Conservation (phyloP, 2,888 invertebrate species). For the Lithophane semibrunnea region DNA sequence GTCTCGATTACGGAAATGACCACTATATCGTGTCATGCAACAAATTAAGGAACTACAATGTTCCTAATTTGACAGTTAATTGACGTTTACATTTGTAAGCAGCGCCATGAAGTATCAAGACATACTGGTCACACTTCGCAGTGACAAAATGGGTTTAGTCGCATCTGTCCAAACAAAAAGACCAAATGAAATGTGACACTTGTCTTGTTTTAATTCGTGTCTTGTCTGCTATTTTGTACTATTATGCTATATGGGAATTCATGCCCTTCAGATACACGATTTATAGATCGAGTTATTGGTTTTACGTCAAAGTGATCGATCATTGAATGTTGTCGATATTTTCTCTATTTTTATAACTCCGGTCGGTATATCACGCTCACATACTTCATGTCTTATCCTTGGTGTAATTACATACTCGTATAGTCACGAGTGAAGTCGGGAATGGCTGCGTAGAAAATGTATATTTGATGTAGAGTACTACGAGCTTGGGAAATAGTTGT, state of each 20-base stretch:
- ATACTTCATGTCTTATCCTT: slow-evolving; percentile 30
- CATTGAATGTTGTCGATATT: slow-evolving; percentile 80
- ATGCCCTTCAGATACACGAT: slow-evolving; percentile 79
- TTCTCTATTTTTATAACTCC: slow-evolving; percentile 76
- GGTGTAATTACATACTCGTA: slow-evolving; percentile 27
- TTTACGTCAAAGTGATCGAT: slow-evolving; percentile 89
- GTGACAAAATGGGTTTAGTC: slow-evolving; percentile 35
- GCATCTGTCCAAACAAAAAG: slow-evolving; percentile 17
- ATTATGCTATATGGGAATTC: slow-evolving; percentile 48
- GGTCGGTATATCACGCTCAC: slow-evolving; percentile 67
- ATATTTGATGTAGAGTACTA: slow-evolving; percentile 24
- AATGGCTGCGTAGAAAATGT: slow-evolving; percentile 25
- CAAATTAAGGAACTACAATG: slow-evolving; percentile 20
- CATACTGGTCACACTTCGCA: slow-evolving; percentile 15
- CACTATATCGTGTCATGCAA: not conserved
- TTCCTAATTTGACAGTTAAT: slow-evolving; percentile 44
- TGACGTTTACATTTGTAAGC: slow-evolving; percentile 46
- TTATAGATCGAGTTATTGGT: slow-evolving; percentile 85
- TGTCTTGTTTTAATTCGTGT: slow-evolving; percentile 4
- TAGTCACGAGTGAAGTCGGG: slow-evolving; percentile 33
- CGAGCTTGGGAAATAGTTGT: slow-evolving; percentile 37
- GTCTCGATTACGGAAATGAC: slow-evolving; percentile 1
- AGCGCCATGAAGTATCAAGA: slow-evolving; percentile 52
- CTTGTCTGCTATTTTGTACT: not conserved
- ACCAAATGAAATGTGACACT: slow-evolving; percentile 25